phyloP scores from a whole-genome alignment of 2,797 vertebrate genomes.

The Neomorphus geoffroyi region DNA sequence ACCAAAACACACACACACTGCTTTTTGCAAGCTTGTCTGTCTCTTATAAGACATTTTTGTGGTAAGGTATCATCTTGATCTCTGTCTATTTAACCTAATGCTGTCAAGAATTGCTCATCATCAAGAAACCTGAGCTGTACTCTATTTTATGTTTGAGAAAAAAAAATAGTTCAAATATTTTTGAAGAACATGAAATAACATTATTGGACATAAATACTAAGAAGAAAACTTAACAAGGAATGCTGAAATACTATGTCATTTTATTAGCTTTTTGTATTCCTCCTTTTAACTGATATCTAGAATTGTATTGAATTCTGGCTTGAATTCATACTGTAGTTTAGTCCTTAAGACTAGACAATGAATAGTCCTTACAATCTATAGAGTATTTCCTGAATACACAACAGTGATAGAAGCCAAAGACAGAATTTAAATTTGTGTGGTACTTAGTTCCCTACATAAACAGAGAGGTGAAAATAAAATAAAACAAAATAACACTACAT shows the following conservation, averaged over 20 bases:
- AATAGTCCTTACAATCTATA: not conserved
- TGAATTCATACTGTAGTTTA: not conserved
- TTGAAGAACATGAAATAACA: not conserved
- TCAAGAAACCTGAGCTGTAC: not conserved
- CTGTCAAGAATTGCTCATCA: not conserved
- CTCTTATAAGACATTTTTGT: not conserved
- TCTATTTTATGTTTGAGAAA: not conserved
- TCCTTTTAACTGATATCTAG: not conserved
- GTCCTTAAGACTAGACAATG: not conserved
- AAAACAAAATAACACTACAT: not conserved
- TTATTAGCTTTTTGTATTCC: not conserved
- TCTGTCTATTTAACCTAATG: not conserved
- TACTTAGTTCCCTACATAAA: not conserved
- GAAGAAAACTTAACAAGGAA: not conserved
- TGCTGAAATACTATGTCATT: not conserved
- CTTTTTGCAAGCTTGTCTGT: not conserved
- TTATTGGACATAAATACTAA: not conserved
- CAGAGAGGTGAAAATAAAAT: not conserved
- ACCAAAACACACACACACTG: not conserved
- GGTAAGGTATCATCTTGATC: not conserved
- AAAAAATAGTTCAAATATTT: not conserved
- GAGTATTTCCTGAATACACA: not conserved
- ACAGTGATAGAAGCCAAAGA: not conserved
- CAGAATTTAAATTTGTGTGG: not conserved
- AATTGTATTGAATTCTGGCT: not conserved